These are phyloP conservation scores for Carettochelys insculpta DNA, from an alignment of 2,113 vertebrate genomes.

Conservation along the genomic window DNA sequence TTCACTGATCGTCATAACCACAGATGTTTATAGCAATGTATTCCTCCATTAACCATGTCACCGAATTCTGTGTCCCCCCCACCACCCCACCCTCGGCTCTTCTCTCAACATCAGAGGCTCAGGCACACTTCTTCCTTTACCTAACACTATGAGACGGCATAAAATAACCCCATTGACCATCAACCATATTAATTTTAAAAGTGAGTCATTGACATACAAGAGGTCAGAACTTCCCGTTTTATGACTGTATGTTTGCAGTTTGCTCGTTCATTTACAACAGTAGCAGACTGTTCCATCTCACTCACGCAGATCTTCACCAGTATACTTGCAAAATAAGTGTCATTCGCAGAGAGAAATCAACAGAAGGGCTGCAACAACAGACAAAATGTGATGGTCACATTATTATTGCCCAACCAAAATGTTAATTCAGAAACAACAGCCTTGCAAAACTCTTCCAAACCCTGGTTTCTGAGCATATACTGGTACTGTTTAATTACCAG, in stretches of 20 bases:
- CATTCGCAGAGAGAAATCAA: conserved; percentile 15
- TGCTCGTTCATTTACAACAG: neutral
- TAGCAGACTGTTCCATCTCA: conserved; percentile 16
- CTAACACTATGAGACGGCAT: neutral
- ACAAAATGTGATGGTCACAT: neutral
- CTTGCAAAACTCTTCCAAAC: neutral
- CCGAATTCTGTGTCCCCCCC: accelerated
- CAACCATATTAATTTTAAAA: neutral
- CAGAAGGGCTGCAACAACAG: conserved; percentile 24
- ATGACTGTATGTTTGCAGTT: neutral
- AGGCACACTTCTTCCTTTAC: neutral
- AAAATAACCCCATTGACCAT: neutral
- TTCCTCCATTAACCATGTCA: neutral
- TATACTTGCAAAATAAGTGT: conserved; percentile 18
- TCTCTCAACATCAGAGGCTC: neutral
- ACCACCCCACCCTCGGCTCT: too few relatives aligned
- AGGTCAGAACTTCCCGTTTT: neutral
- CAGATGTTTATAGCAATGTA: neutral
- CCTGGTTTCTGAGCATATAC: neutral
- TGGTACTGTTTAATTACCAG: neutral
- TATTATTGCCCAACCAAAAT: conserved; percentile 6
- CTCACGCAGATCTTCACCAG: neutral
- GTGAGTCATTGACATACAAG: neutral
- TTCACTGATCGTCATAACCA: neutral
- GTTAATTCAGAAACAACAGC: conserved; percentile 12